These are phyloP conservation scores for Ips typographus DNA, from an alignment of 1,140 invertebrate genomes.

Conservation along the genomic window DNA sequence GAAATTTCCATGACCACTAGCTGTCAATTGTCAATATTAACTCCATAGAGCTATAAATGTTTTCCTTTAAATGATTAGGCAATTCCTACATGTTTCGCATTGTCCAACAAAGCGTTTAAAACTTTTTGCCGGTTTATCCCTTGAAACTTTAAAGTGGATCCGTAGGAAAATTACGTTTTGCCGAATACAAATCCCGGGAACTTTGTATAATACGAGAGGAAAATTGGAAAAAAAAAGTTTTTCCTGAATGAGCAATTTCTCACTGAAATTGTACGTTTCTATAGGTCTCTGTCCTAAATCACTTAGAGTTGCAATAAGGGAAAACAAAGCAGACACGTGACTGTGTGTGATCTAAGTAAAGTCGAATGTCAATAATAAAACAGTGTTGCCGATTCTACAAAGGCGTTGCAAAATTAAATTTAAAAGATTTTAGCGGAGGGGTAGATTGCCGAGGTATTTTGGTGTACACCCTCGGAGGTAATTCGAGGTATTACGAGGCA, in stretches of 20 bases:
- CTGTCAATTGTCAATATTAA: too few species aligned
- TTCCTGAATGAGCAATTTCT: neutral
- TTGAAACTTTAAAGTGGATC: constrained; percentile 10
- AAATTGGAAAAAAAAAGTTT: constrained; percentile 7
- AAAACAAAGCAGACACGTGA: too few species aligned
- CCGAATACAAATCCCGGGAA: constrained; percentile 17
- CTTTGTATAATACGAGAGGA: constrained; percentile 12
- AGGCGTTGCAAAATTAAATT: too few species aligned
- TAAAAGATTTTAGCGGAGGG: neutral
- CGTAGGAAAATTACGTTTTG: constrained; percentile 17
- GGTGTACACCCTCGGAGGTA: too few species aligned
- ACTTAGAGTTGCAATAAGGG: too few species aligned
- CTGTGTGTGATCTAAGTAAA: too few species aligned
- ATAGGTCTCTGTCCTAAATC: too few species aligned
- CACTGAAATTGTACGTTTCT: neutral
- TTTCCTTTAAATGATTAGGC: too few species aligned
- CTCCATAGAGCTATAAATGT: neutral
- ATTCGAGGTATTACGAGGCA: too few species aligned
- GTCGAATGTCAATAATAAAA: too few species aligned
- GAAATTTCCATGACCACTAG: too few species aligned
- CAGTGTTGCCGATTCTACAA: too few species aligned
- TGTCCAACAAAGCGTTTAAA: neutral
- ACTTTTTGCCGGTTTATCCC: neutral
- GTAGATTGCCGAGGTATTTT: neutral
- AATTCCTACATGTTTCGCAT: neutral